Evolutionary conservation across 2,113 vertebrate genomes (phyloP).

Genomic region (Ptychochromis oligacanthus): DNA sequence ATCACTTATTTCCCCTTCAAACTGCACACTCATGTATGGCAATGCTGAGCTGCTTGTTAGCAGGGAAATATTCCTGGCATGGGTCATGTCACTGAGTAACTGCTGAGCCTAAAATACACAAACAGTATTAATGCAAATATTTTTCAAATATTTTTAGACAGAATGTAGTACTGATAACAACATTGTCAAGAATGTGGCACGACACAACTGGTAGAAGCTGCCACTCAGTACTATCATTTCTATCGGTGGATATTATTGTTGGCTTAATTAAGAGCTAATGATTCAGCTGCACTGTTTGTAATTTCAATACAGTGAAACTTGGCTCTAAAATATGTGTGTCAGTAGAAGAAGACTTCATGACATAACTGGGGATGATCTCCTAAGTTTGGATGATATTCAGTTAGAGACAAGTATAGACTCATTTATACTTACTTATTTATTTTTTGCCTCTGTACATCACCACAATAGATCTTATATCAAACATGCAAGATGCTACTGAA

Average conservation of each 20-base stretch:
- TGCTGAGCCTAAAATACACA: neutral
- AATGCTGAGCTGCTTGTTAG: neutral
- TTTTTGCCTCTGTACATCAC: too few relatives aligned
- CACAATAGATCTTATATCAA: too few relatives aligned
- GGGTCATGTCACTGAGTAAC: neutral
- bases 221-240: neutral
- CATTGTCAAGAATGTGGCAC: neutral
- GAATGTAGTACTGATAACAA: neutral
- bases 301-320: neutral
- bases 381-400: too few relatives aligned
- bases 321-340: neutral
- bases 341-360: too few relatives aligned
- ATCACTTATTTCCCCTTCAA: neutral
- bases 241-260: neutral
- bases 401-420: too few relatives aligned
- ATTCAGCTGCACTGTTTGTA: rapidly evolving
- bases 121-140: neutral
- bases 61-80: neutral
- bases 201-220: neutral
- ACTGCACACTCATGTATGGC: neutral
- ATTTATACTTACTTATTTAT: too few relatives aligned
- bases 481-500: too few relatives aligned
- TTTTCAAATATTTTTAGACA: neutral
- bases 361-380: too few relatives aligned
- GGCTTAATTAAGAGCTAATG: neutral